Base-by-base conservation (phyloP, 2,888 invertebrate genomes). In the Disparrhopalites patrizii region DNA sequence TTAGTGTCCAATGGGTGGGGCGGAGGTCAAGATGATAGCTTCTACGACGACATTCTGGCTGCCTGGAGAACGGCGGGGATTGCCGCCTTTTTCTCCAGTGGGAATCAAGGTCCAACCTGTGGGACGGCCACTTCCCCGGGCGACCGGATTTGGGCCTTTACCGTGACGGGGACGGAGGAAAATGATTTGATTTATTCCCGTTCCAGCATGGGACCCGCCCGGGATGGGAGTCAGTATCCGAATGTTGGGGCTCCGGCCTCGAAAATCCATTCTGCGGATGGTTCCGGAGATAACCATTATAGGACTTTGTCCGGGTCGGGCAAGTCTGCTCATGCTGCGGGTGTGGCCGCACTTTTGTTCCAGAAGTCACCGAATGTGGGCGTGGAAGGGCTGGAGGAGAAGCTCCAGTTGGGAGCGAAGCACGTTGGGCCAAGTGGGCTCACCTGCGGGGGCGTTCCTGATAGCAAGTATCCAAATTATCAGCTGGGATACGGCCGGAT, bases 251-350 rank as follows among this genome's bases (percentile, higher is more conserved):
- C 65, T n/a, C 65, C 65, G 2, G 65, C 60, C 3, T 27, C 52
- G 13, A 38, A 20, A 15, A 54, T 65, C 31, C 36, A 40, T 15
- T 62, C 62, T 10, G 55, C 66, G 18, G 62, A 47, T 38, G 23
- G 55, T 52, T 23, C 47, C 15, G n/a, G 36, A n/a, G 66, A 66
- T 36, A 66, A 27, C 27, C 55, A 33, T 13, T 66, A 66, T 51
- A 38, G 51, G 1, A 25, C 58, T 27, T 70, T 68, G 3, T 71
- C 71, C 10, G 68, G 71, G 0, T 52, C 47, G 8, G 69, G 71
- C 69, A 69, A 70, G 0, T 57, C 58, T 23, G 68, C 70, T 7
- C 67, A 67, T 28, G 68, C 40, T 0, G 68, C 69, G n/a, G 71
- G 71, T 20, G 56, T 52, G 5, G 62, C 61, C 3, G 71, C 68